phyloP scores from a whole-genome alignment of 2,113 vertebrate species.

The Antechinus flavipes region DNA sequence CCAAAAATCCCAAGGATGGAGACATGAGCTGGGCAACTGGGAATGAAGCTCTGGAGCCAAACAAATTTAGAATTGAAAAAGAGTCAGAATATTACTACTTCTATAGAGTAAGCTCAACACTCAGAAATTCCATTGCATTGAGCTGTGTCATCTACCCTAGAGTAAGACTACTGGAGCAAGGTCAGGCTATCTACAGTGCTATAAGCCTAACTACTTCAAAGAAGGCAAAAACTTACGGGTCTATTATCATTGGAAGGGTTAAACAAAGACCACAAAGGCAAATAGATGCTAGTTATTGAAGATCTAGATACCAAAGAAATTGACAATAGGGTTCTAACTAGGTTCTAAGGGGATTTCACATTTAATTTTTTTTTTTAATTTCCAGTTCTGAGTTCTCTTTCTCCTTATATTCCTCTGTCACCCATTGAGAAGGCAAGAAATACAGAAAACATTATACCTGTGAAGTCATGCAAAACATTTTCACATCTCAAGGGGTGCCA shows the following conservation, averaged over 20 bases:
- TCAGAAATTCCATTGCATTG: neutral
- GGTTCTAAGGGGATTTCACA: neutral
- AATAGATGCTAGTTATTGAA: neutral
- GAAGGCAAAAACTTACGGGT: neutral
- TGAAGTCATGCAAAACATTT: neutral
- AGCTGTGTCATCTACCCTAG: neutral
- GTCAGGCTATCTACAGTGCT: conserved; percentile 4
- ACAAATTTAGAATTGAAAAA: neutral
- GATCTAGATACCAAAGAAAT: neutral
- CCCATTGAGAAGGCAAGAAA: neutral
- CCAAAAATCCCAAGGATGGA: conserved; percentile 48
- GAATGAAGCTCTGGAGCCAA: conserved; percentile 67
- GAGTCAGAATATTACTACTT: neutral
- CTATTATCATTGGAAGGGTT: neutral
- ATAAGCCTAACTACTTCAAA: neutral
- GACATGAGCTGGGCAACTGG: conserved; percentile 72
- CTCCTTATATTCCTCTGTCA: neutral
- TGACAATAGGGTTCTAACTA: neutral
- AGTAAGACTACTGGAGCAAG: neutral
- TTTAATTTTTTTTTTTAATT: neutral
- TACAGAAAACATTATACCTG: neutral
- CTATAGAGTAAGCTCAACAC: neutral
- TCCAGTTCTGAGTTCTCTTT: neutral
- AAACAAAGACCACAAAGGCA: conserved; percentile 15
- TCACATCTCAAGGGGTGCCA: neutral